A percentile compares a stretch with the other conserved stretches of the same genome.
Evolutionary conservation across 2,888 invertebrate species (phyloP).

Genomic region (Agrochola macilenta): DNA sequence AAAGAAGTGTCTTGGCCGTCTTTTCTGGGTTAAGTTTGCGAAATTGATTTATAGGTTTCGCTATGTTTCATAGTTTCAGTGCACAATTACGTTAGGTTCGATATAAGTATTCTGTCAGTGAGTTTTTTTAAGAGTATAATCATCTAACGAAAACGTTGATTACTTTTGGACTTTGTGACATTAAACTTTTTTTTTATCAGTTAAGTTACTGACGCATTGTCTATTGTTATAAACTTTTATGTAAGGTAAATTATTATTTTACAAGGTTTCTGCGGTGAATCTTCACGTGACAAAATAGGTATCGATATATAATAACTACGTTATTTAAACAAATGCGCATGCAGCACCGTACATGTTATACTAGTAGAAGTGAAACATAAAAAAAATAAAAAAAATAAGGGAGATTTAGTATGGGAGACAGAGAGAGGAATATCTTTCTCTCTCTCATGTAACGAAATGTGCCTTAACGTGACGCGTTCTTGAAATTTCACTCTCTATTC

Average conservation of each 20-base stretch:
- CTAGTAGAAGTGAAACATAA: too few relatives aligned
- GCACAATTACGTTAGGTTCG: constrained; percentile 66
- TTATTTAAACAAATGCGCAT: not conserved
- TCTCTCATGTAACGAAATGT: not conserved
- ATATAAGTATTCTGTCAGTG: constrained; percentile 41
- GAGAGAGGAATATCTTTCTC: not conserved
- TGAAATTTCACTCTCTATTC: not conserved
- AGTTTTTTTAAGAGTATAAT: not conserved
- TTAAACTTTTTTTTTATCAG: not conserved
- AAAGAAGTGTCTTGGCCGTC: constrained; percentile 60
- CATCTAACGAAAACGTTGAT: not conserved
- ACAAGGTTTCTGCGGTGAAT: not conserved
- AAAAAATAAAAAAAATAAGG: not conserved
- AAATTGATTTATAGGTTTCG: constrained; percentile 82
- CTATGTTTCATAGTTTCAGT: constrained; percentile 72
- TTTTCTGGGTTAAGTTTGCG: constrained; percentile 63
- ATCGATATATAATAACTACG: not conserved
- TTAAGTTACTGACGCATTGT: not conserved
- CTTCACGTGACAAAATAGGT: not conserved
- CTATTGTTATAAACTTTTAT: not conserved
- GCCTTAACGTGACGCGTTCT: too few relatives aligned
- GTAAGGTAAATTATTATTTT: not conserved
- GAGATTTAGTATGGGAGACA: not conserved
- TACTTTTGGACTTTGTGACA: not conserved
- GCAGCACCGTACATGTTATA: too few relatives aligned